Base-by-base conservation (phyloP, 2,113 vertebrate genomes). In the Bolborhynchus lineola region DNA sequence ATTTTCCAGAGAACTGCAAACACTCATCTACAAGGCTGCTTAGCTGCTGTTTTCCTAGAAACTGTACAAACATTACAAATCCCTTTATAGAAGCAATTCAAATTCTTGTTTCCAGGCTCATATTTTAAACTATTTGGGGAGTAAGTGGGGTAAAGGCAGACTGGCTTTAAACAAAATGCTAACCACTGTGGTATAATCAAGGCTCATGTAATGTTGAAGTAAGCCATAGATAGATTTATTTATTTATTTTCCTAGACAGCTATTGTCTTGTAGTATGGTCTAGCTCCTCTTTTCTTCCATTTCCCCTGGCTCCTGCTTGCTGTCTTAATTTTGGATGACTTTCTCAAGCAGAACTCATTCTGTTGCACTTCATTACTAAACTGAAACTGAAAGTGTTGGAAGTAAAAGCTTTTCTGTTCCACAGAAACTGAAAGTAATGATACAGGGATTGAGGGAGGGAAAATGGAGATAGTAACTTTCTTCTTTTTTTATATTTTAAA, bases 321-420 rank as follows among this genome's bases (percentile, higher is more conserved):
- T 82, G 24, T 52, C 62, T 53, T 88, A 49, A 76, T 20, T 96
- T 74, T 29, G 16, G n/a, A 71, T 90, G n/a, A 68, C 42, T 94
- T 92, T 90, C 60, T 81, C 50, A 76, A 84, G 78, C 52, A 69
- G 28, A 72, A 33, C 17, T 69, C 26, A n/a, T 71, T 86, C 12
- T 95, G 88, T 53, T 75, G 57, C 39, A 52, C 69, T 44, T 92
- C 24, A 74, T 35, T 69, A 35, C 57, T 76, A 76, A 96, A 95
- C 60, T 79, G 93, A 96, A 96, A 96, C 92, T 68, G 95, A 96
- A 95, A 96, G 80, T 91, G 25, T 42, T 76, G 44, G 23, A 13
- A 41, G 37, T 70, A 35, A 82, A 90, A 95, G 39, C 24, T 92
- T 86, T 90, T 86, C 63, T 64, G 13, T 65, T 65, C 50, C 65